Percentiles rank a stretch among this genome's conserved stretches.
These are phyloP conservation scores for Arremon aurantiirostris DNA, from an alignment of 2,797 vertebrate species.

Conservation along the genomic window DNA sequence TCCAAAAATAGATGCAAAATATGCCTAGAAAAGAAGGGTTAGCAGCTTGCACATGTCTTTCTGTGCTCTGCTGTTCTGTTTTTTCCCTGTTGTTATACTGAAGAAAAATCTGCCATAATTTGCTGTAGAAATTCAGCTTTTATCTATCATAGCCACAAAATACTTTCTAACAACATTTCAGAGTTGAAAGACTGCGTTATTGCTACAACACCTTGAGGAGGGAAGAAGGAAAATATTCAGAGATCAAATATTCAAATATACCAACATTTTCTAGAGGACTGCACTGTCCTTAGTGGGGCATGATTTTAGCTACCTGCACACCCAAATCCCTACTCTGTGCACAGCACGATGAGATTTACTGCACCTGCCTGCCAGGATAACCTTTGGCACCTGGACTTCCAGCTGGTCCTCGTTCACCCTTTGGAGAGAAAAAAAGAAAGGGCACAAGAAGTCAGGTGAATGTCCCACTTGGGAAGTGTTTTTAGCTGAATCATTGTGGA, in stretches of 20 bases:
- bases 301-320: conserved; percentile 23
- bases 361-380: conserved; percentile 99
- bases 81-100: accelerated
- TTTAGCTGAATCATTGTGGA: neutral
- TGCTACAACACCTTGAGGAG: neutral
- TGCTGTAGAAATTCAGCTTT: neutral
- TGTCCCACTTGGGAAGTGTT: neutral
- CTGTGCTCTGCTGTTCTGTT: neutral
- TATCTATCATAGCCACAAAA: neutral
- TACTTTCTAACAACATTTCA: neutral
- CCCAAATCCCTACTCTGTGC: conserved; percentile 69
- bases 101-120: neutral
- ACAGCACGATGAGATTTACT: conserved; percentile 93
- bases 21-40: neutral
- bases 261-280: neutral
- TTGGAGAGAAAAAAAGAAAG: conserved; percentile 65
- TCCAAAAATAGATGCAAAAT: neutral
- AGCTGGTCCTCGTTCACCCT: conserved; percentile 88
- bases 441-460: neutral
- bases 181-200: neutral
- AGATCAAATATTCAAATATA: neutral
- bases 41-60: neutral
- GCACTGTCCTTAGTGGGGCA: neutral
- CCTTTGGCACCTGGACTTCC: conserved; percentile 98
- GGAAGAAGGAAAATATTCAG: neutral